A percentile compares a stretch with the other conserved stretches of the same genome.
Evolutionary conservation across 2,113 vertebrate genomes (phyloP).

Genomic region (Lagopus muta): DNA sequence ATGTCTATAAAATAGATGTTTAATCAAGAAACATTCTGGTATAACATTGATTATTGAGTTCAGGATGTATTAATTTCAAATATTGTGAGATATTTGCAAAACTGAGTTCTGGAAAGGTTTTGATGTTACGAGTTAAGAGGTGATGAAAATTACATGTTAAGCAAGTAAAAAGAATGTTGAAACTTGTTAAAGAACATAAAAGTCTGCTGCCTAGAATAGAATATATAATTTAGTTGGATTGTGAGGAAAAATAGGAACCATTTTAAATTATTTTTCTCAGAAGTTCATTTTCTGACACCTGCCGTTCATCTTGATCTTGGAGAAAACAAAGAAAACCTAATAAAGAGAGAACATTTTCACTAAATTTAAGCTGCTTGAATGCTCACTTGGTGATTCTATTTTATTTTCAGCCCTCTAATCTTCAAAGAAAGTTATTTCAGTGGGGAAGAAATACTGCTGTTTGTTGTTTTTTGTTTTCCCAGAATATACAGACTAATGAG

Average conservation of each 20-base stretch:
- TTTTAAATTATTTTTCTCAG: neutral
- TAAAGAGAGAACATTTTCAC: neutral
- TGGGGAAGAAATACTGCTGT: neutral
- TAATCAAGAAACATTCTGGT: neutral
- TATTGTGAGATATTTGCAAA: neutral
- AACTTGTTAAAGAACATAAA: neutral
- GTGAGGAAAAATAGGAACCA: neutral
- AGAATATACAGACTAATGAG: neutral
- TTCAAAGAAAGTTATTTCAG: neutral
- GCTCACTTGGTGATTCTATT: neutral
- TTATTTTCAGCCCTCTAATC: neutral
- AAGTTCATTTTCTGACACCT: neutral
- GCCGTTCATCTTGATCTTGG: neutral
- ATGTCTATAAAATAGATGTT: accelerated
- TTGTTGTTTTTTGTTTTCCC: neutral
- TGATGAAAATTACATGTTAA: neutral
- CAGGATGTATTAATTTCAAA: neutral
- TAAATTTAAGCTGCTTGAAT: accelerated
- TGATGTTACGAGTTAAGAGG: neutral
- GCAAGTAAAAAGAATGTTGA: neutral
- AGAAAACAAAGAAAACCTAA: neutral
- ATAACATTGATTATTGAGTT: neutral
- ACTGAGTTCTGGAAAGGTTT: neutral
- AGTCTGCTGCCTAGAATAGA: neutral
- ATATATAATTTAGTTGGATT: neutral